Evolutionary conservation across 2,797 vertebrate genomes (phyloP).

Genomic region (Ambastaia sidthimunki): DNA sequence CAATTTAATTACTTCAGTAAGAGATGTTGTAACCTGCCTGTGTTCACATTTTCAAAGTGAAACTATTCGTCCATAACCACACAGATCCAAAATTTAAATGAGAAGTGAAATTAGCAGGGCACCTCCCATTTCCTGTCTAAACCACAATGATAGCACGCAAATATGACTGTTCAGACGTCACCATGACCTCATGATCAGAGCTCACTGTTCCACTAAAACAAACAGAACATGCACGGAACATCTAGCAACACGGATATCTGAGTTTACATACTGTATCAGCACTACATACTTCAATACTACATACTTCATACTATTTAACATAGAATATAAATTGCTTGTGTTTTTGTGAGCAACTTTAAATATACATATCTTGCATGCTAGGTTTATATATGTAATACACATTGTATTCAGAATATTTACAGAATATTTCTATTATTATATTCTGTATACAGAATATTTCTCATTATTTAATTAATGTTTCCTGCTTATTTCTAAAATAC

Average conservation of each 20-base stretch:
- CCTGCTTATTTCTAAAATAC: background rate
- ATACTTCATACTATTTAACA: background rate
- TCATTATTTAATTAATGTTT: no score
- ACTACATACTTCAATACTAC: background rate
- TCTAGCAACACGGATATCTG: background rate
- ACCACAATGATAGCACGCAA: constrained; percentile 25
- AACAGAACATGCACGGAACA: constrained; percentile 18
- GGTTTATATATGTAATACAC: no score
- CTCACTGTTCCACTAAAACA: background rate
- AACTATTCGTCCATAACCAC: constrained; percentile 50
- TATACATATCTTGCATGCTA: background rate
- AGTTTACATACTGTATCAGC: background rate
- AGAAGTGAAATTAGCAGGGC: constrained; percentile 60
- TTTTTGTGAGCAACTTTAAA: background rate
- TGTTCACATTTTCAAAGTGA: constrained; percentile 65
- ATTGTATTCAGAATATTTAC: no score
- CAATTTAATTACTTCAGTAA: constrained; percentile 24
- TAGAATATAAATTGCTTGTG: no score
- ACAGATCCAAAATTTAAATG: constrained; percentile 9
- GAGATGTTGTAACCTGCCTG: constrained; percentile 63
- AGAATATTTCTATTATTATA: no score
- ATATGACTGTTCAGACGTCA: background rate
- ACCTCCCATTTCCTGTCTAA: constrained; percentile 57
- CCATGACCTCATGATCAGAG: constrained; percentile 18
- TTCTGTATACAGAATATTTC: no score